Percentiles rank a stretch among this genome's conserved stretches.
Evolutionary conservation across 2,888 invertebrate genomes (phyloP).

Genomic region (Peribatodes rhomboidaria): DNA sequence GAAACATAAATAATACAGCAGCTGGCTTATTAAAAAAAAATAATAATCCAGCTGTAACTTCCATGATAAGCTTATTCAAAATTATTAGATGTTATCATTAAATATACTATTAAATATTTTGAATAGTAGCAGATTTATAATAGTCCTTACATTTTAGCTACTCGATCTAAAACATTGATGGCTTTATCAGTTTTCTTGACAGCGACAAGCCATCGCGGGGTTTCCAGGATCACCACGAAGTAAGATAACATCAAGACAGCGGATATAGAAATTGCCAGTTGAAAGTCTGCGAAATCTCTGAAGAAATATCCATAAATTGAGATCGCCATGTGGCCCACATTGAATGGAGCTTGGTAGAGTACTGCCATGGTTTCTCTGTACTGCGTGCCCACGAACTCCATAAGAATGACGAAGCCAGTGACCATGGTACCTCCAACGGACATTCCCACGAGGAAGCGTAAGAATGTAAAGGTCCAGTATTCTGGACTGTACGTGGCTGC

Average conservation of each 20-base stretch:
- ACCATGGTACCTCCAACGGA: slow-evolving; percentile 95
- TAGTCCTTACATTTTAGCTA: slow-evolving; percentile 84
- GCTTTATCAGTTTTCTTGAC: slow-evolving; percentile 89
- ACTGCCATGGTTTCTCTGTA: slow-evolving; percentile 87
- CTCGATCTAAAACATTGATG: slow-evolving; percentile 87
- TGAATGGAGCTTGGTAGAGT: slow-evolving; percentile 90
- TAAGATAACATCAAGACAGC: slow-evolving; percentile 87
- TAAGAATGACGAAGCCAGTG: slow-evolving; percentile 85
- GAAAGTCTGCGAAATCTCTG: slow-evolving; percentile 88
- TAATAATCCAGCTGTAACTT: no score
- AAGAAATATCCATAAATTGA: slow-evolving; percentile 88
- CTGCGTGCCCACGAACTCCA: slow-evolving; percentile 89
- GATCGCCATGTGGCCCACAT: slow-evolving; percentile 89
- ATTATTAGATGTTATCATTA: not conserved
- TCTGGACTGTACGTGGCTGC: slow-evolving; percentile 89
- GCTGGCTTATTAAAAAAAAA: no score
- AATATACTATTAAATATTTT: no score
- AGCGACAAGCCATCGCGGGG: slow-evolving; percentile 92
- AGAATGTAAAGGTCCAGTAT: slow-evolving; percentile 87
- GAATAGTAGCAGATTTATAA: not conserved
- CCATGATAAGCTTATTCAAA: not conserved
- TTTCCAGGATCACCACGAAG: slow-evolving; percentile 91
- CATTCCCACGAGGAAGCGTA: slow-evolving; percentile 90
- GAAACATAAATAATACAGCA: no score
- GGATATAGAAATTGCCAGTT: slow-evolving; percentile 88